These are phyloP conservation scores for Erannis defoliaria DNA, from an alignment of 2,888 invertebrate genomes.

Conservation along the genomic window DNA sequence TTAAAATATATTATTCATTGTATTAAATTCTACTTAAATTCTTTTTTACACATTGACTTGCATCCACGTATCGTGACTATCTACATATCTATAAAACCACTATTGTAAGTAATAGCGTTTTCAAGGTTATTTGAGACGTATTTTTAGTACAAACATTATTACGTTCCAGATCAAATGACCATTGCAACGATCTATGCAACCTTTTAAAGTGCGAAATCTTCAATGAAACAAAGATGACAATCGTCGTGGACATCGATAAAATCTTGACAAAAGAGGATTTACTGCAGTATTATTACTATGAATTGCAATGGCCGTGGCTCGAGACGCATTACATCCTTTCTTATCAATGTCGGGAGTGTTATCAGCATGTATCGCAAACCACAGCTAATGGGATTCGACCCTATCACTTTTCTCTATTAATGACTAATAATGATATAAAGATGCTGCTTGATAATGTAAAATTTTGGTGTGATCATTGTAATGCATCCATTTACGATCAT, in stretches of 20 bases:
- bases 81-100: too few relatives aligned
- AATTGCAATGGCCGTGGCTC: slow-evolving; percentile 16
- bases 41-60: too few relatives aligned
- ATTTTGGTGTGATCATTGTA: slow-evolving; percentile 31
- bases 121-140: too few relatives aligned
- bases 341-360: slow-evolving; percentile 5
- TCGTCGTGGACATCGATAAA: slow-evolving; percentile 35
- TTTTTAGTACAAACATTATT: too few relatives aligned
- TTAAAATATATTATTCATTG: too few relatives aligned
- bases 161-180: too few relatives aligned
- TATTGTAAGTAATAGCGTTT: too few relatives aligned
- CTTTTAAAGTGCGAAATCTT: too few relatives aligned
- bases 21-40: too few relatives aligned
- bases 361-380: slow-evolving; percentile 18
- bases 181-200: too few relatives aligned
- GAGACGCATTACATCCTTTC: slow-evolving; percentile 18
- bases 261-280: slow-evolving; percentile 1
- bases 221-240: slow-evolving; percentile 15
- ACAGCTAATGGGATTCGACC: slow-evolving; percentile 1
- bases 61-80: too few relatives aligned
- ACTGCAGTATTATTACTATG: neutral
- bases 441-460: slow-evolving; percentile 15
- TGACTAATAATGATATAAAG: slow-evolving; percentile 21
- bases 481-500: slow-evolving; percentile 24
- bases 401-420: slow-evolving; percentile 6